A percentile compares a stretch with the other conserved stretches of the same genome.
Evolutionary conservation across 2,113 vertebrate genomes (phyloP).

Genomic region (Corythornis cristatus): DNA sequence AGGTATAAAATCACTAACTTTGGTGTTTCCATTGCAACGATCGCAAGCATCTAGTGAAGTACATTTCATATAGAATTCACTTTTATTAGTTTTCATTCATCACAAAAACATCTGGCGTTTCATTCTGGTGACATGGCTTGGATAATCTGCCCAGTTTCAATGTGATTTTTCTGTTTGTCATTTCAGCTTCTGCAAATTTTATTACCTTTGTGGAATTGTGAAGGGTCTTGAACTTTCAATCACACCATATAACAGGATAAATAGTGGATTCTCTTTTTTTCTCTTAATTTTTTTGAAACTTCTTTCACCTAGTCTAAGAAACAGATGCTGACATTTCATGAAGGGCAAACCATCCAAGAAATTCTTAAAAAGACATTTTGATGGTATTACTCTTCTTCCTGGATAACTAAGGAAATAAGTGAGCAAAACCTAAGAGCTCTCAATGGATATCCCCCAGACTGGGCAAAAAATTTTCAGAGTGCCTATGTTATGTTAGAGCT

Average conservation of each 20-base stretch:
- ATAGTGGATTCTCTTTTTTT: neutral
- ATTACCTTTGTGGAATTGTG: neutral
- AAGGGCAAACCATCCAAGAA: neutral
- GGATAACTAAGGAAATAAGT: neutral
- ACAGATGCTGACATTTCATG: neutral
- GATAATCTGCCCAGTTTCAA: neutral
- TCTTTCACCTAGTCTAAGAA: neutral
- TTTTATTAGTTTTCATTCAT: conserved; percentile 48
- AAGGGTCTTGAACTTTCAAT: neutral
- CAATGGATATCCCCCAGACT: neutral
- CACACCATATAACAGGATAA: neutral
- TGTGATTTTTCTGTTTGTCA: conserved; percentile 15
- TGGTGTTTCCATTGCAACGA: neutral
- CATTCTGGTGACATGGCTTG: neutral
- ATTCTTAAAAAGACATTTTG: neutral
- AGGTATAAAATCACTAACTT: conserved; percentile 84
- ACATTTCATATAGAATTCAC: conserved; percentile 31
- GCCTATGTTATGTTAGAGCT: neutral
- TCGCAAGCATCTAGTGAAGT: neutral
- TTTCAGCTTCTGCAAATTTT: neutral
- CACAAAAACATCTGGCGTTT: conserved; percentile 20
- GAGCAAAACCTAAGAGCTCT: neutral
- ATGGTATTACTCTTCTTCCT: neutral
- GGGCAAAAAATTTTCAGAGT: neutral
- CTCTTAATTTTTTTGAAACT: neutral